Evolutionary conservation across 1,140 invertebrate genomes (phyloP), one percentile per base, ranked within the genome.

Genomic region (Procambarus virginalis): DNA sequence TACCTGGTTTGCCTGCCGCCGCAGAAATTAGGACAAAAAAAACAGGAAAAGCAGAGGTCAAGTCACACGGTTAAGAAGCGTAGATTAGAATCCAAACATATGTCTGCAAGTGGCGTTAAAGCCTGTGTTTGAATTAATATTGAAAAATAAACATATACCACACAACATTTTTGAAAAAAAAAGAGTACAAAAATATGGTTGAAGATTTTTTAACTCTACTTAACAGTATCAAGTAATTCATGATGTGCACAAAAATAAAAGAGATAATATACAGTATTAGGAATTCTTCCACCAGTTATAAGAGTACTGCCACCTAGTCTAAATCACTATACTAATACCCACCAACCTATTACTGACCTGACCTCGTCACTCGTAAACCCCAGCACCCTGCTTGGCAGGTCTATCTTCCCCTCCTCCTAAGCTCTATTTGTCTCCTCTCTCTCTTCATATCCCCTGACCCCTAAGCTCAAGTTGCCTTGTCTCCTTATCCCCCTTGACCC

Each of bases 81-180:
- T 22, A 73, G 81, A 49, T 60, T 84, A 84, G 81, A 70, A 49
- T 80, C 78, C 78, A 80, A 80, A 80, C 78, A 17, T 55, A 80
- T 80, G 49, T 55, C 78, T 22, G 49, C 20, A 80, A 51, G 20
- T 51, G 48, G 78, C 49, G 49, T 55, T 80, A 22, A n/a, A 80
- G 78, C 78, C 78, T 80, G 78, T 80, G 78, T 80, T 80, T 80
- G 78, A 80, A 80, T 51, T 14, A 80, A 55, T 80, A 20, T 78
- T 49, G 34, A n/a, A 80, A 80, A 55, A 55, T 17, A 55, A 80
- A 55, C 10, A 80, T 51, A 80, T 55, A 80, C 55, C 10, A 80
- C 49, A 78, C 5, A 80, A n/a, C 48, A 80, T 55, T 6, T 49
- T 22, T 20, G 0, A 34, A 34, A 34, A 34, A 34, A 34, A 34